These are phyloP conservation scores for Oscheius sp. DNA, from an alignment of 2,888 invertebrate species.

Conservation along the genomic window DNA sequence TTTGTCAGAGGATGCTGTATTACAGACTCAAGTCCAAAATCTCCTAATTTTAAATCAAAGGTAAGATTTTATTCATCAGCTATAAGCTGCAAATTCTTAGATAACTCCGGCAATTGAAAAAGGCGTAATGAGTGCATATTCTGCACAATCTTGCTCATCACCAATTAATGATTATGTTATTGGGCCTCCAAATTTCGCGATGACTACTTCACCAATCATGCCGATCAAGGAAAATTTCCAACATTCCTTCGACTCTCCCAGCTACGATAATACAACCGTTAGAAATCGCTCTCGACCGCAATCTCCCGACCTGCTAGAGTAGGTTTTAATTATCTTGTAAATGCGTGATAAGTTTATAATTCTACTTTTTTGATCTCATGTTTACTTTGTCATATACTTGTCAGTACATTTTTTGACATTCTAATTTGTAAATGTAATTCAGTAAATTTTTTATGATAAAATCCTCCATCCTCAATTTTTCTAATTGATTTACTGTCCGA, in stretches of 20 bases:
- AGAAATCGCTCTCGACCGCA: constrained; percentile 45
- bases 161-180: constrained; percentile 29
- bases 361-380: background rate
- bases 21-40: constrained; percentile 26
- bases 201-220: constrained; percentile 10
- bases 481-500: background rate
- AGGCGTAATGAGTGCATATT: background rate
- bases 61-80: background rate
- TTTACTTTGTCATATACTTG: background rate
- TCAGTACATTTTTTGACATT: background rate
- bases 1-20: constrained; percentile 67
- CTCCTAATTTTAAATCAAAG: constrained; percentile 18
- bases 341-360: constrained; percentile 5
- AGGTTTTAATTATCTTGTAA: background rate
- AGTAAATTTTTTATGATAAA: background rate
- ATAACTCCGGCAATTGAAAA: constrained; percentile 28
- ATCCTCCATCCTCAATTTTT: background rate
- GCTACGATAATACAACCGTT: constrained; percentile 31
- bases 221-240: background rate
- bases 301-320: constrained; percentile 43
- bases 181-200: constrained; percentile 26
- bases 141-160: background rate
- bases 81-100: background rate
- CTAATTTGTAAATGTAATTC: background rate
- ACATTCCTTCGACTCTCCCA: constrained; percentile 5